Percentiles rank a stretch among this genome's conserved stretches.
These are phyloP conservation scores for Hydractinia symbiolongicarpus DNA, from an alignment of 30 jellyfish, hydroid and myxozoan genomes.

Conservation along the genomic window DNA sequence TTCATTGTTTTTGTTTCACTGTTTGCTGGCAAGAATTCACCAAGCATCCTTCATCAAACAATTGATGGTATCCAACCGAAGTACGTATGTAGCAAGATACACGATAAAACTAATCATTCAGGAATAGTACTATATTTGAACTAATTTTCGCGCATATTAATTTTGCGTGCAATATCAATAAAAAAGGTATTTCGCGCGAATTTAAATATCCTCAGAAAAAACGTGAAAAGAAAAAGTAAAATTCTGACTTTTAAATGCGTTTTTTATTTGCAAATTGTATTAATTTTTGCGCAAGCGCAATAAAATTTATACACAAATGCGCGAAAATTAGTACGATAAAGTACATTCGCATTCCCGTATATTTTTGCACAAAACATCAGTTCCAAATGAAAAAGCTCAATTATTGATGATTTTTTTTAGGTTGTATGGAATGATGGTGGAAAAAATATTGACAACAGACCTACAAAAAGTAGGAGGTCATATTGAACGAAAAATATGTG, in stretches of 20 bases:
- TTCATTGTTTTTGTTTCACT: conserved; percentile 70
- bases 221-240: too few relatives aligned
- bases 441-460: conserved; percentile 53
- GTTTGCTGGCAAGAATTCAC: conserved; percentile 79
- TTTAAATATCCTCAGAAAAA: too few relatives aligned
- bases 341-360: not conserved
- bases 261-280: too few relatives aligned
- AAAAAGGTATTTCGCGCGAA: not conserved
- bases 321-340: not conserved
- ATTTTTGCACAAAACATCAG: not conserved
- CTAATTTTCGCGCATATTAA: not conserved
- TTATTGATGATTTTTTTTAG: conserved; percentile 21
- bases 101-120: not conserved
- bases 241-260: too few relatives aligned
- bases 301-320: too few relatives aligned
- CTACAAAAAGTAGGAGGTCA: conserved; percentile 77
- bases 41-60: conserved; percentile 29
- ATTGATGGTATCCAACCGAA: conserved; percentile 73
- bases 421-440: conserved; percentile 89
- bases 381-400: not conserved
- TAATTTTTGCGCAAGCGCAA: too few relatives aligned
- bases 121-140: not conserved
- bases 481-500: conserved; percentile 80
- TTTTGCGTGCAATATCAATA: not conserved
- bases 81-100: conserved; percentile 31